Conservation (phyloP, 2,113 vertebrate species). For the Clarias magur region DNA sequence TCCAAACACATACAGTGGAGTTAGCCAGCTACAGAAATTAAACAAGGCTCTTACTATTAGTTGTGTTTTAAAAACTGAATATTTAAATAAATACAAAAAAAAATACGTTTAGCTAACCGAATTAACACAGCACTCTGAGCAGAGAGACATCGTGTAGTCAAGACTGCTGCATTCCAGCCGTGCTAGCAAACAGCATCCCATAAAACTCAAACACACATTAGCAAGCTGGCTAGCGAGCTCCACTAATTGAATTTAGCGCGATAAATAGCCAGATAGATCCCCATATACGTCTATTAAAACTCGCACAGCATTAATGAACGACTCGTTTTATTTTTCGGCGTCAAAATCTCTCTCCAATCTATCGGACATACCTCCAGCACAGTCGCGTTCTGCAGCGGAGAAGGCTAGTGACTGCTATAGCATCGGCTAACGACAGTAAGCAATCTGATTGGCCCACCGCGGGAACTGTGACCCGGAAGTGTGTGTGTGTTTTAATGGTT, state of each 20-base stretch:
- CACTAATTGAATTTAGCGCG: not conserved
- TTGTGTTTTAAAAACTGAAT: not conserved
- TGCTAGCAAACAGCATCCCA: constrained; percentile 21
- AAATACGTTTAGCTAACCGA: not conserved
- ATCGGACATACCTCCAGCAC: not conserved
- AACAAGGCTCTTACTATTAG: not conserved
- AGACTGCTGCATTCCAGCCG: not conserved
- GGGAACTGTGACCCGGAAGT: constrained; percentile 16
- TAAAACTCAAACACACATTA: not conserved
- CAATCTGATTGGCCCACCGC: constrained; percentile 20
- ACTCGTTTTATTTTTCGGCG: too few relatives aligned
- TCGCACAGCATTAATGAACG: not conserved
- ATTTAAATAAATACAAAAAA: too few relatives aligned
- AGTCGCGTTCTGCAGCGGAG: not conserved
- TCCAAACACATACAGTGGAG: constrained; percentile 3
- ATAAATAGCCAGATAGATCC: not conserved
- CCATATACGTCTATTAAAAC: not conserved
- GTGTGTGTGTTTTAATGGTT: not conserved
- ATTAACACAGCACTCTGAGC: not conserved
- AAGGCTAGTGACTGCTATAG: not conserved
- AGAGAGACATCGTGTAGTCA: not conserved
- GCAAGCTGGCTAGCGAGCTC: constrained; percentile 39
- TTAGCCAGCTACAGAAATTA: not conserved
- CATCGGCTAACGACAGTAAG: not conserved
- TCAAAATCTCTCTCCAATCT: too few relatives aligned